These are phyloP conservation scores for Sturnus vulgaris DNA, from an alignment of 2,113 vertebrate genomes.

Conservation along the genomic window DNA sequence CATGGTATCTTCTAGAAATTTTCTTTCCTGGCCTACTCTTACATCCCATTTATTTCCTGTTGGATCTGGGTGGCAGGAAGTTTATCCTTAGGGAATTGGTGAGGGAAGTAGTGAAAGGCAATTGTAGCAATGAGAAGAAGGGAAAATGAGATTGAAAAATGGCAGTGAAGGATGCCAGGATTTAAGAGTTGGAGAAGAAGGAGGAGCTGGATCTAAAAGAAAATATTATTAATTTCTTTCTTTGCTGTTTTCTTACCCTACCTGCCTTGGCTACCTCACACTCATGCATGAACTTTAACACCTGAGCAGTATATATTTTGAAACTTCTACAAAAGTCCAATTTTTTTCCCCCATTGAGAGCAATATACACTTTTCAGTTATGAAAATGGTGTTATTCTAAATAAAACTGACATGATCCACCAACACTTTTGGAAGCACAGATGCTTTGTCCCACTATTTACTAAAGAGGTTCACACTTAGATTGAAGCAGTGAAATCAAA, in stretches of 20 bases:
- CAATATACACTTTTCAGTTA: constrained; percentile 6
- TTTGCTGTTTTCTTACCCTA: background rate
- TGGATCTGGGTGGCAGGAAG: background rate
- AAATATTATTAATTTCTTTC: background rate
- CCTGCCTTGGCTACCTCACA: background rate
- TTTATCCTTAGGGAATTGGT: background rate
- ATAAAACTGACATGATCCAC: constrained; percentile 58
- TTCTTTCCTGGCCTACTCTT: background rate
- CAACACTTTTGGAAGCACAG: constrained; percentile 67
- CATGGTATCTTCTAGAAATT: background rate
- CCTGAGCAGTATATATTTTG: background rate
- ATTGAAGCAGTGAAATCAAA: constrained; percentile 65
- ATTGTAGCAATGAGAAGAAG: background rate
- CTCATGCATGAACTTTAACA: background rate
- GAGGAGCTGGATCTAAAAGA: background rate
- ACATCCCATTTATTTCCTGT: rapidly evolving
- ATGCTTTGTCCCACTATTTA: constrained; percentile 69
- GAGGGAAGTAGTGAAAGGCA: background rate
- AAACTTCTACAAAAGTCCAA: background rate
- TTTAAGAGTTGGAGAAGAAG: background rate
- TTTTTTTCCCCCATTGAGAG: background rate
- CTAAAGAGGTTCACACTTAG: constrained; percentile 65
- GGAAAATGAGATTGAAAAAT: background rate
- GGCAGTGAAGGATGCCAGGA: background rate
- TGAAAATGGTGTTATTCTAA: constrained; percentile 54